Conservation (phyloP, 1,140 invertebrate species). For the Drosophila orosa region DNA sequence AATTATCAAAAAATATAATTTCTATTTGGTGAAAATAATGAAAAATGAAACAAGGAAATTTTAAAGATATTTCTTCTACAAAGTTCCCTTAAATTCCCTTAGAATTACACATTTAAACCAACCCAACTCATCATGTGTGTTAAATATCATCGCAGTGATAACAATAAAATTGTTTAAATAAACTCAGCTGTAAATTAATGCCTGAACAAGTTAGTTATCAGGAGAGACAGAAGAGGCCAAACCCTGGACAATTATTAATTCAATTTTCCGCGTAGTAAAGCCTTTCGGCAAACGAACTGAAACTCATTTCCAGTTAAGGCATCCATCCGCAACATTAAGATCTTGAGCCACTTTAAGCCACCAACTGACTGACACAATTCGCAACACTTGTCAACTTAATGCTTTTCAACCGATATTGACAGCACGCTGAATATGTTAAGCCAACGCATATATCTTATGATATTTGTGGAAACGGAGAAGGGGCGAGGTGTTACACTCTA, state of each 20-base stretch:
- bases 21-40: slow-evolving; percentile 5
- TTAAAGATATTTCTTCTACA: neutral
- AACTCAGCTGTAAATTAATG: slow-evolving; percentile 15
- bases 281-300: slow-evolving; percentile 43
- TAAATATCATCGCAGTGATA: slow-evolving; percentile 1
- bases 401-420: slow-evolving; percentile 67
- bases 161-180: slow-evolving; percentile 22
- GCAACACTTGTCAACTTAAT: slow-evolving; percentile 76
- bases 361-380: slow-evolving; percentile 63
- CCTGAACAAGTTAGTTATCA: slow-evolving; percentile 3
- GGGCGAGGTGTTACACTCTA: slow-evolving; percentile 4
- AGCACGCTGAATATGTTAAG: slow-evolving; percentile 68
- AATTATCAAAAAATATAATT: neutral
- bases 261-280: slow-evolving; percentile 42
- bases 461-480: slow-evolving; percentile 22
- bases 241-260: slow-evolving; percentile 38
- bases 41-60: neutral
- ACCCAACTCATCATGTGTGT: slow-evolving; percentile 3
- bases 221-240: neutral
- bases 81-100: neutral
- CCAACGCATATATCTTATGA: slow-evolving; percentile 40
- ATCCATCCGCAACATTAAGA: slow-evolving; percentile 44
- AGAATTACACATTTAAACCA: neutral
- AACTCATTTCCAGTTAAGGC: slow-evolving; percentile 43
- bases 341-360: slow-evolving; percentile 60